Evolutionary conservation across 2,113 vertebrate species (phyloP).

Genomic region (Callaeas wilsoni): DNA sequence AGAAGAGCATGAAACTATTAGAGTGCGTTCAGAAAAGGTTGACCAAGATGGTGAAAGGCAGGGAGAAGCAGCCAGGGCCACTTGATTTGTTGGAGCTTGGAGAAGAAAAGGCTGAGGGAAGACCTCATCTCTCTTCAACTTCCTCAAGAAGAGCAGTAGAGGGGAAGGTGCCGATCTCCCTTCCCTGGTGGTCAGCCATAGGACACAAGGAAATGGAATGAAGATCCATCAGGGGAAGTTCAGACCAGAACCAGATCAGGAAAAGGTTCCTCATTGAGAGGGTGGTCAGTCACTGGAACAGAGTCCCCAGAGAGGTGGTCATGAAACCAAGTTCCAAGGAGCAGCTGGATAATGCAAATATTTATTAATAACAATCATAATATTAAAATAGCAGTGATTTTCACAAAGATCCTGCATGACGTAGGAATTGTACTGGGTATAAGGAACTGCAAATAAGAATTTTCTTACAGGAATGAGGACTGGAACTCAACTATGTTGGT

Average conservation of each 20-base stretch:
- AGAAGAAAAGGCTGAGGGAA: not conserved
- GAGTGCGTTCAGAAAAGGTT: not conserved
- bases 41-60: not conserved
- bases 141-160: not conserved
- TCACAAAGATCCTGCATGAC: not conserved
- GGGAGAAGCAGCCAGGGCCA: not conserved
- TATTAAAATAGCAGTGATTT: not conserved
- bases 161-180: not conserved
- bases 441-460: not conserved
- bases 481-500: not conserved
- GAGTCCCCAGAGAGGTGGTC: not conserved
- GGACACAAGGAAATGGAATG: not conserved
- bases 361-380: not conserved
- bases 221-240: not conserved
- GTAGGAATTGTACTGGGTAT: not conserved
- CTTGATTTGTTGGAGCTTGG: not conserved
- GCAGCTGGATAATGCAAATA: accelerated
- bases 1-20: not conserved
- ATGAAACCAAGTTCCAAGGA: not conserved
- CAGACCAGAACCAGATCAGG: not conserved
- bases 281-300: accelerated
- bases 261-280: not conserved
- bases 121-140: not conserved
- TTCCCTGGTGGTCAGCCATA: not conserved
- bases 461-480: not conserved